A percentile compares a stretch with the other conserved stretches of the same genome.
These are phyloP conservation scores for Clostera curtula DNA, from an alignment of 2,888 invertebrate genomes.

Conservation along the genomic window DNA sequence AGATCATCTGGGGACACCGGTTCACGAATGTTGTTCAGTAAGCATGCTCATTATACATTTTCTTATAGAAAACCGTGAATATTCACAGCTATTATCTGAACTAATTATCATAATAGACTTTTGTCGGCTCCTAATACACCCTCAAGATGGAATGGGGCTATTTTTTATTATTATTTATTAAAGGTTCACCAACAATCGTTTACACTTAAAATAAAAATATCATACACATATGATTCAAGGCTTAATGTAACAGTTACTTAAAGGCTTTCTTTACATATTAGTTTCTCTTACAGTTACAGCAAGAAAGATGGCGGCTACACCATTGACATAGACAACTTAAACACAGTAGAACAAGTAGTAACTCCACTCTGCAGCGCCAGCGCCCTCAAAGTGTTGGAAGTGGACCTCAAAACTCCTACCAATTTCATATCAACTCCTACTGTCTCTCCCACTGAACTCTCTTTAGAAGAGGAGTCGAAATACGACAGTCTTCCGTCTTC, in stretches of 20 bases:
- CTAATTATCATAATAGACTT: too few relatives aligned
- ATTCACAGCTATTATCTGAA: too few relatives aligned
- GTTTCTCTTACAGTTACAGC: conserved; percentile 64
- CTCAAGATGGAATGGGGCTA: too few relatives aligned
- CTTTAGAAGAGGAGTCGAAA: conserved; percentile 37
- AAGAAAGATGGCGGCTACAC: conserved; percentile 73
- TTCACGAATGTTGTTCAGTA: conserved; percentile 82
- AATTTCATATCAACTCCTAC: conserved; percentile 37
- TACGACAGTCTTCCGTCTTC: conserved; percentile 42
- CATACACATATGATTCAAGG: too few relatives aligned
- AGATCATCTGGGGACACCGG: conserved; percentile 89
- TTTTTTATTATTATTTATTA: too few relatives aligned
- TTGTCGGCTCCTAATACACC: too few relatives aligned
- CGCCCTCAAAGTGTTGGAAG: conserved; percentile 68
- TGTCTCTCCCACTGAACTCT: conserved; percentile 37
- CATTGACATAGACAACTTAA: conserved; percentile 78
- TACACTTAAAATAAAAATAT: too few relatives aligned
- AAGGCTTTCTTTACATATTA: too few relatives aligned
- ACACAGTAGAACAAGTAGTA: conserved; percentile 78
- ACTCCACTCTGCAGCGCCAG: conserved; percentile 88
- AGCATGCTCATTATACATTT: conserved; percentile 21
- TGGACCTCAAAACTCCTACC: conserved; percentile 46
- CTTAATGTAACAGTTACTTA: too few relatives aligned
- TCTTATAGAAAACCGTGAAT: too few relatives aligned
- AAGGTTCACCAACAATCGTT: too few relatives aligned